phyloP scores from a whole-genome alignment of 1,140 invertebrate genomes.

The Micrasema longulum region DNA sequence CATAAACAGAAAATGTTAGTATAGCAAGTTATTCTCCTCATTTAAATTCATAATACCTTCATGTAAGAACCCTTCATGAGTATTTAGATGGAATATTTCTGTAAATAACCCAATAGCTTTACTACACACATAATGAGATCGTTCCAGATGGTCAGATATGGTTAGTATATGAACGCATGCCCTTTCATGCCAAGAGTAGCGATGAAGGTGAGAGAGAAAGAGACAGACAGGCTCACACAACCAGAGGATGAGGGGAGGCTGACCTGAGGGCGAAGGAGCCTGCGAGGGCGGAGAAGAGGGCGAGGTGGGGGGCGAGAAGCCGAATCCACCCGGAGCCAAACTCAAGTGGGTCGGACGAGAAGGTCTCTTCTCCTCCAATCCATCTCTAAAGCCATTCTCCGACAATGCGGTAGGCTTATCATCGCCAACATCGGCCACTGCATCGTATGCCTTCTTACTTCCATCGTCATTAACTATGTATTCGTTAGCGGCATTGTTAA shows the following conservation, averaged over 20 bases:
- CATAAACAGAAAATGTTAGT: neutral
- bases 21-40: neutral
- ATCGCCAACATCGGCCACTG: neutral
- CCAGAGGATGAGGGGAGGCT: constrained; percentile 25
- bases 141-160: constrained; percentile 1
- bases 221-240: constrained; percentile 20
- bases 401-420: constrained; percentile 7
- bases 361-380: constrained; percentile 39
- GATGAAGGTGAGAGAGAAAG: constrained; percentile 36
- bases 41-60: neutral
- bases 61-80: neutral
- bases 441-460: constrained; percentile 18
- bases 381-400: constrained; percentile 16
- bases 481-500: constrained; percentile 40
- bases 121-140: neutral
- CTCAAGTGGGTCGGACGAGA: constrained; percentile 63
- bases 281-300: constrained; percentile 62
- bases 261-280: constrained; percentile 65
- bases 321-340: constrained; percentile 57
- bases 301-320: constrained; percentile 57
- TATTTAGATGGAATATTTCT: neutral
- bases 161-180: constrained; percentile 40
- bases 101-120: neutral
- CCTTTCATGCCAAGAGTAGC: constrained; percentile 43
- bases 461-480: constrained; percentile 38